Evolutionary conservation across 2,797 vertebrate genomes (phyloP).

Genomic region (Dendrocincla tyrannina): DNA sequence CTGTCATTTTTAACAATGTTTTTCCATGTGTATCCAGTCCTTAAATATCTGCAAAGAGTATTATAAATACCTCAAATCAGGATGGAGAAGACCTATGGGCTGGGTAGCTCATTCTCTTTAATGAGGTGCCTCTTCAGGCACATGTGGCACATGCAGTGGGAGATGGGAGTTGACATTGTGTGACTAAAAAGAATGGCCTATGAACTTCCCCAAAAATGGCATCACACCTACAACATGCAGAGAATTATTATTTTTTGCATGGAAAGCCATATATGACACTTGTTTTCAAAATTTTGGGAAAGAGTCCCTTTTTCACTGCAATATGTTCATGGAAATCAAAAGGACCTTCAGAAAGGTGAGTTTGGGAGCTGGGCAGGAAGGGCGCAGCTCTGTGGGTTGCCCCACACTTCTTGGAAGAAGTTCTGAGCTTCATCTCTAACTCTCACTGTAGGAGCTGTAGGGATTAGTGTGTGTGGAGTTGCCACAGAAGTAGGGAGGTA

Average conservation of each 20-base stretch:
- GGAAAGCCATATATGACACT: neutral
- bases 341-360: neutral
- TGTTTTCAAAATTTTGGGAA: neutral
- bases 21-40: neutral
- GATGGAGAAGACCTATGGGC: neutral
- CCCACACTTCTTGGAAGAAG: neutral
- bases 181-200: neutral
- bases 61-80: neutral
- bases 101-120: neutral
- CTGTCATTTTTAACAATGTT: neutral
- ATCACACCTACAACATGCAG: neutral
- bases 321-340: neutral
- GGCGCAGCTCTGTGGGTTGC: neutral
- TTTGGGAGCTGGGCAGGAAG: neutral
- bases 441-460: neutral
- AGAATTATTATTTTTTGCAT: neutral
- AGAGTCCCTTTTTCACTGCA: neutral
- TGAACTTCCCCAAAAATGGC: neutral
- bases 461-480: neutral
- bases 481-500: neutral
- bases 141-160: neutral
- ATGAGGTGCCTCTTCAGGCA: neutral
- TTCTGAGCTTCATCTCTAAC: neutral
- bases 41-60: neutral
- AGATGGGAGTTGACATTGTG: neutral